Conservation (phyloP, 1,140 invertebrate species). For the Bombus confusus region DNA sequence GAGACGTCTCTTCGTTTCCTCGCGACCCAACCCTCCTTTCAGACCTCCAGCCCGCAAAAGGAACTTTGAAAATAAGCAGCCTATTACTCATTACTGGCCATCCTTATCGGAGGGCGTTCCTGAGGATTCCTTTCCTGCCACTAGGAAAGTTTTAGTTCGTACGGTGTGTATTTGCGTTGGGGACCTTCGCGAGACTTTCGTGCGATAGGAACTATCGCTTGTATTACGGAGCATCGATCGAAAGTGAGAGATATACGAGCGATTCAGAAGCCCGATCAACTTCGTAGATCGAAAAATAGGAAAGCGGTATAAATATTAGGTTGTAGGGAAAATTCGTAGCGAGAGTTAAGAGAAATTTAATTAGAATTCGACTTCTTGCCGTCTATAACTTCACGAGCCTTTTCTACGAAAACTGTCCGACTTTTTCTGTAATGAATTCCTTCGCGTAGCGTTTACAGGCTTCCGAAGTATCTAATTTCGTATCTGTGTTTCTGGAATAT, state of each 20-base stretch:
- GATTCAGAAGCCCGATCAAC: background rate
- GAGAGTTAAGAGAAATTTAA: background rate
- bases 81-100: slow-evolving; percentile 74
- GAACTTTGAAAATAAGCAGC: slow-evolving; percentile 76
- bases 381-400: background rate
- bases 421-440: too few species aligned
- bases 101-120: slow-evolving; percentile 64
- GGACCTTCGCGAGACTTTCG: slow-evolving; percentile 3
- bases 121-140: slow-evolving; percentile 30
- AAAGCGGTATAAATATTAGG: background rate
- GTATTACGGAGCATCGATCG: background rate
- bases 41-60: slow-evolving; percentile 39
- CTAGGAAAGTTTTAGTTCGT: slow-evolving; percentile 34
- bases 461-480: too few species aligned
- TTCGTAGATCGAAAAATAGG: background rate
- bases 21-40: background rate
- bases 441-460: too few species aligned
- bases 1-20: slow-evolving; percentile 8
- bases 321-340: background rate
- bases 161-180: too few species aligned
- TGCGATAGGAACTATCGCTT: background rate
- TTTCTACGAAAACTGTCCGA: background rate
- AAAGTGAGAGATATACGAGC: background rate
- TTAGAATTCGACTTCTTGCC: background rate
- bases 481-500: too few species aligned